Base-by-base conservation (phyloP, 1,140 invertebrate genomes). In the Cherax destructor region DNA sequence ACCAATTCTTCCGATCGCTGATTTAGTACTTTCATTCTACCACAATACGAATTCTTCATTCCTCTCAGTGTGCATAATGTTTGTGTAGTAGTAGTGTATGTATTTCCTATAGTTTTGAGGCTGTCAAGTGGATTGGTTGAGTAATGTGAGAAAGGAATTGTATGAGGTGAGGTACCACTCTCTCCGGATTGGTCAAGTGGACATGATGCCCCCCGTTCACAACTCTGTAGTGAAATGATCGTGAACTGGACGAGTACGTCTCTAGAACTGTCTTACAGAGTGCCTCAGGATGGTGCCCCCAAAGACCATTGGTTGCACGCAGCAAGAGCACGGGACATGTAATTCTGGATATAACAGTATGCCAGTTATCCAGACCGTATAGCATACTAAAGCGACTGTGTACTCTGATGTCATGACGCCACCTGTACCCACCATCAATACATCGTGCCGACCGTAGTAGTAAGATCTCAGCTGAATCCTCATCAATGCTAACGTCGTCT, bases 161-260 rank as follows among this genome's bases (percentile, higher is more conserved):
- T 41, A 47, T 21, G 11, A 86, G 24, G 16, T 16, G 59, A 18
- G 72, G 24, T 24, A 95, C 95, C 79, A 98, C 95, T 94, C 95
- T 96, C 91, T 97, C 96, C 4, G 97, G 97, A 78, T 97, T 95
- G 89, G 97, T 97, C 59, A 98, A 95, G 94, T 98, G 98, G 7
- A 98, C 95, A 93, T 98, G 97, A 95, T 98, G 97, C 4, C 96
- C 96, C 0, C 97, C 97, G 77, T 96, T 95, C 0, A 98, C 96
- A 94, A 96, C 95, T 47, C 96, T 95, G 90, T 96, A 97, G 50
- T 96, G 95, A 89, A 97, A 96, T 49, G 65, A 56, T 47, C 24
- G 3, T 13, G 87, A 65, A 83, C 83, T 77, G 7, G 18, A 41
- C 50, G 41, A 24, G 79, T 76, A 89, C 18, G n/a, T 49, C n/a